These are phyloP conservation scores for Brachystomella parvula DNA, from an alignment of 1,140 invertebrate species.

Conservation along the genomic window DNA sequence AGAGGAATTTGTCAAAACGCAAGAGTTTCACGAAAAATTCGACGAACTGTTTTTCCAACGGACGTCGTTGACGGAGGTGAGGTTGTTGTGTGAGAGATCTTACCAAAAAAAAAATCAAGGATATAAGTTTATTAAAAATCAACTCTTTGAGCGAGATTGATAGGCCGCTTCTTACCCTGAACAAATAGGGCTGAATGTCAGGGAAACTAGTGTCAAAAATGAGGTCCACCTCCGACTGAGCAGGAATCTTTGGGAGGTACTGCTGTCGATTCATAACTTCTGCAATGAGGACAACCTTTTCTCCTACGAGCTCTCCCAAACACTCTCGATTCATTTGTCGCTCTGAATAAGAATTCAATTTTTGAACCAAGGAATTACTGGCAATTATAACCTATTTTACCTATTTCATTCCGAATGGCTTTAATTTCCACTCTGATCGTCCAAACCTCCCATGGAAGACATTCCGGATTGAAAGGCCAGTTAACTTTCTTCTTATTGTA, in stretches of 20 bases:
- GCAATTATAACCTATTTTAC: constrained; percentile 40
- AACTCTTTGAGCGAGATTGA: no score
- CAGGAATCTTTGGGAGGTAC: constrained; percentile 91
- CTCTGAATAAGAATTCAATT: constrained; percentile 49
- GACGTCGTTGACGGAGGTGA: constrained; percentile 33
- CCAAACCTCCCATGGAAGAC: constrained; percentile 96
- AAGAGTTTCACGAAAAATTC: constrained; percentile 34
- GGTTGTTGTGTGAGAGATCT: constrained; percentile 34
- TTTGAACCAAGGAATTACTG: background rate
- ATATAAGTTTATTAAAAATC: background rate
- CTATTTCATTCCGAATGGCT: constrained; percentile 72
- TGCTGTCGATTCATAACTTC: constrained; percentile 92
- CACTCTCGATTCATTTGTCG: constrained; percentile 77
- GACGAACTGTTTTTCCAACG: constrained; percentile 33
- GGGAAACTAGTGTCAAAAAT: constrained; percentile 87
- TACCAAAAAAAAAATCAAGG: background rate
- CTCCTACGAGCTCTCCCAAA: constrained; percentile 80
- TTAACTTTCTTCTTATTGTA: constrained; percentile 81
- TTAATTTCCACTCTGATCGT: constrained; percentile 82
- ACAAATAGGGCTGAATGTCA: constrained; percentile 92
- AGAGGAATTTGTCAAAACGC: constrained; percentile 32
- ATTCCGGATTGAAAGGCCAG: constrained; percentile 80
- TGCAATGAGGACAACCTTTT: constrained; percentile 87
- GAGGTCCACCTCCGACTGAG: constrained; percentile 79
- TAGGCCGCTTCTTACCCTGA: constrained; percentile 54